Percentiles rank a stretch among this genome's conserved stretches.
Evolutionary conservation across 2,797 vertebrate genomes (phyloP).

Genomic region (Sparidentex hasta): DNA sequence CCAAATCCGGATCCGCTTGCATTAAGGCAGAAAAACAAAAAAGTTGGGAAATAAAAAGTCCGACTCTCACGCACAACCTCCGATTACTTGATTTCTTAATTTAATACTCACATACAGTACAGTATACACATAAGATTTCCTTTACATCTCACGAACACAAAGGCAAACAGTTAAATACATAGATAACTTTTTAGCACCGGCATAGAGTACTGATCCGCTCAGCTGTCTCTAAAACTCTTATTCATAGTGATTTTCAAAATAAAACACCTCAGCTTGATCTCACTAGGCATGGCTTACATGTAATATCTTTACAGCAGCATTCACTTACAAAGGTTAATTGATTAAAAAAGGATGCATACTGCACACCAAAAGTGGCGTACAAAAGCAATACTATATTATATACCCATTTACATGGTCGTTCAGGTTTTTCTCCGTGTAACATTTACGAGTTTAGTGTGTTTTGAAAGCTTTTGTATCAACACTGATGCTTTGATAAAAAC

Average conservation of each 20-base stretch:
- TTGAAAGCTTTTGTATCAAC: slow-evolving; percentile 56
- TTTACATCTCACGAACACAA: slow-evolving; percentile 87
- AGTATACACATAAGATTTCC: slow-evolving; percentile 76
- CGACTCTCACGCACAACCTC: slow-evolving; percentile 19
- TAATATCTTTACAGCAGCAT: slow-evolving; percentile 84
- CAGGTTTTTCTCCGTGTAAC: slow-evolving; percentile 61
- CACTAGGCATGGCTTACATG: slow-evolving; percentile 80
- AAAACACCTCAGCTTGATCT: slow-evolving; percentile 75
- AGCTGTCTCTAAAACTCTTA: slow-evolving; percentile 74
- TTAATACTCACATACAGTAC: slow-evolving; percentile 86
- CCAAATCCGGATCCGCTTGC: slow-evolving; percentile 46
- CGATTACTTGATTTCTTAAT: slow-evolving; percentile 70
- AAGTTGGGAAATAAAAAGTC: slow-evolving; percentile 4
- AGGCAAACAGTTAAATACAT: slow-evolving; percentile 86
- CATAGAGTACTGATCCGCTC: slow-evolving; percentile 76
- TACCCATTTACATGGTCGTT: slow-evolving; percentile 67
- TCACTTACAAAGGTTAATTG: slow-evolving; percentile 82
- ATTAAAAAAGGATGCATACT: slow-evolving; percentile 81
- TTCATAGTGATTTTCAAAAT: slow-evolving; percentile 74
- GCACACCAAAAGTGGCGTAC: slow-evolving; percentile 75
- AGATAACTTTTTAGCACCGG: slow-evolving; percentile 85
- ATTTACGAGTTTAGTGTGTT: slow-evolving; percentile 52
- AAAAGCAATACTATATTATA: slow-evolving; percentile 77
- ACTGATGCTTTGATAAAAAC: slow-evolving; percentile 64
- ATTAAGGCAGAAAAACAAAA: neutral